Evolutionary conservation across 2,888 invertebrate species (phyloP).

Genomic region (Lycia hirtaria): DNA sequence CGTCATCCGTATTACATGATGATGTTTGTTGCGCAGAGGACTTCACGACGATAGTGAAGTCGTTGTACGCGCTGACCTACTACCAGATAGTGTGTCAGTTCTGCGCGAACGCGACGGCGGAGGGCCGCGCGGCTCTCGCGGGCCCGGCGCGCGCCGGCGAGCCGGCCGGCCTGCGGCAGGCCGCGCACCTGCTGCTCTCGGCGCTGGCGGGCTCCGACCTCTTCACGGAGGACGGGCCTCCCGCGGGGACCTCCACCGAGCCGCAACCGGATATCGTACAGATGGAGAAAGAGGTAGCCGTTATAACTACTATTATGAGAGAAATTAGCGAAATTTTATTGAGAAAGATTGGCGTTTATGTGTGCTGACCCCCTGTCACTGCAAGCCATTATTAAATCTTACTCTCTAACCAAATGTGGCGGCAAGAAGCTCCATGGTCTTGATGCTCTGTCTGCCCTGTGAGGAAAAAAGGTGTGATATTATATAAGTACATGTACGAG

Average conservation of each 20-base stretch:
- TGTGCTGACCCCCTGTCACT: too few relatives aligned
- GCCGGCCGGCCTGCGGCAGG: constrained; percentile 45
- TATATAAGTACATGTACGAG: too few relatives aligned
- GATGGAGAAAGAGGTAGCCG: constrained; percentile 56
- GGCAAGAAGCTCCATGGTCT: too few relatives aligned
- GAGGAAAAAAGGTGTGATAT: too few relatives aligned
- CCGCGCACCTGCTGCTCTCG: constrained; percentile 60
- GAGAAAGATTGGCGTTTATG: too few relatives aligned
- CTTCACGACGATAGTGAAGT: constrained; percentile 94
- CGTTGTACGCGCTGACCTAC: constrained; percentile 94
- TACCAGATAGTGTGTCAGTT: constrained; percentile 95
- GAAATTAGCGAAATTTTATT: too few relatives aligned
- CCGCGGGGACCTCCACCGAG: constrained; percentile 42
- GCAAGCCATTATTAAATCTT: too few relatives aligned
- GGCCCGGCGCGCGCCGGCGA: constrained; percentile 38
- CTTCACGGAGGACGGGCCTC: constrained; percentile 86
- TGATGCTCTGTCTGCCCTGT: too few relatives aligned
- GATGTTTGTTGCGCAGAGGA: constrained; percentile 88
- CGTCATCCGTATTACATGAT: too few relatives aligned
- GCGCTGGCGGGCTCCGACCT: constrained; percentile 80
- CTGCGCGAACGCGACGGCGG: constrained; percentile 88
- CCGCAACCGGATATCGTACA: constrained; percentile 56
- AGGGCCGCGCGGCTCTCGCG: constrained; percentile 85
- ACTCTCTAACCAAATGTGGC: too few relatives aligned
- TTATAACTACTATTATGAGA: too few relatives aligned